Base-by-base conservation (phyloP, 2,888 invertebrate species). In the Achlya flavicornis region DNA sequence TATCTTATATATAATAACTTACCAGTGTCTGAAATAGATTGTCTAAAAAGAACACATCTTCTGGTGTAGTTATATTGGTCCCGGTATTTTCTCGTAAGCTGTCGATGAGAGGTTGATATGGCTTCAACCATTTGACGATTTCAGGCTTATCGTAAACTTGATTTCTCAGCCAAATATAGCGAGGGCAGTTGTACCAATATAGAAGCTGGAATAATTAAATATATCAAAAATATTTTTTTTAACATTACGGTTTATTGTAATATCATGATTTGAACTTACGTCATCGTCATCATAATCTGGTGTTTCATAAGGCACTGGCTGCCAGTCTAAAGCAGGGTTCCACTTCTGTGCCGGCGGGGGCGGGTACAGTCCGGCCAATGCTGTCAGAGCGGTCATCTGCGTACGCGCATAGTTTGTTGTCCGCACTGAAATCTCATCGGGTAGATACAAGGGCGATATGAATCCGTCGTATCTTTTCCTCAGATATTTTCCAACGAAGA, bases 321-420 rank as follows among this genome's bases (percentile, higher is more conserved):
- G 96, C 97, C 97, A 97, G 61, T 91, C 81, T 48, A 96, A 76
- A 26, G 87, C 77, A 0, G 88, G 80, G 68, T 95, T 94, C 96
- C 96, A 96, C 66, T 79, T 86, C 77, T 96, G 95, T 1, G 88
- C 79, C 0, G 81, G 84, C 16, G 83, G 79, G 0, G 96, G 96
- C 3, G 96, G 96, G 82, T 95, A 97, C 33, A 97, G 79, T 0
- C 96, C 97, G 1, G 96, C 95, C 65, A 96, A 87, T 4, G 96
- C 96, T 35, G 96, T 88, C 66, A 96, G 91, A 0, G 95, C 96
- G 4, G 96, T 96, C 95, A 96, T 96, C 86, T 97, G 95, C 0
- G 97, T 97, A 61, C 97, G 93, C 63, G 96, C 96, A 78, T 94
- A 96, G 80, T 96, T 95, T 0, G 97, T 96, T 46, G 96, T 96